Evolutionary conservation across 2,113 vertebrate species (phyloP), one percentile per base, ranked within the genome.

Genomic region (Lepus americanus): DNA sequence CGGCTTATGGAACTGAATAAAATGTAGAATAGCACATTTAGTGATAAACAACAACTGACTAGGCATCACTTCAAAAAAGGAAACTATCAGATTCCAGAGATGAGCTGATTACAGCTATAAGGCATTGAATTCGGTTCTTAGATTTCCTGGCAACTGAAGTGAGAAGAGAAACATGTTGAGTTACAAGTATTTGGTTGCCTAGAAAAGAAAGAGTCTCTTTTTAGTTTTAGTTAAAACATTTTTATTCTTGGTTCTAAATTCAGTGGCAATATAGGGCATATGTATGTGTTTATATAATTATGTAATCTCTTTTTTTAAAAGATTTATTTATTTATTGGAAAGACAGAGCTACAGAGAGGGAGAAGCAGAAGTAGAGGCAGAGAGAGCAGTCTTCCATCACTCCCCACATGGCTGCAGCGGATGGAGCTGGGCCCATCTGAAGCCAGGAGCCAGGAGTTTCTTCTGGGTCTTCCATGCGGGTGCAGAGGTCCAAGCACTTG

Each of bases 71-170:
- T 94, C 87, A 92, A 81, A 76, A 69, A 88, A 88, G n/a, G 53
- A 89, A 94, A 36, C 79, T 80, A 72, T 74, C 70, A 76, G 66
- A 3, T 95, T 90, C 31, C 33, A 94, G 77, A 89, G 87, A 96
- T 95, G 82, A 87, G 70, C 64, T 61, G 79, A 89, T 95, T 87
- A 91, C 29, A 94, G 11, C 8, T 53, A 0, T 51, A 80, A 89
- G 80, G 77, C 31, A 70, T 80, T 83, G 72, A 90, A 94, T 93
- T 92, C 83, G 27, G 49, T 94, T 94, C 96, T 92, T 94, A 92
- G 73, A 80, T 96, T 96, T 95, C 95, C 53, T 93, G 11, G 16
- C 29, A 74, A 61, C 49, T 83, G 74, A 95, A 53, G 44, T 95
- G 33, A 92, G 96, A 76, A 90, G 51, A 84, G 87, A 94, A 83